Evolutionary conservation across 92 coral and sea anemone genomes (phyloP), one percentile per base, ranked within the genome.

Genomic region (Virgularia gustaviana): DNA sequence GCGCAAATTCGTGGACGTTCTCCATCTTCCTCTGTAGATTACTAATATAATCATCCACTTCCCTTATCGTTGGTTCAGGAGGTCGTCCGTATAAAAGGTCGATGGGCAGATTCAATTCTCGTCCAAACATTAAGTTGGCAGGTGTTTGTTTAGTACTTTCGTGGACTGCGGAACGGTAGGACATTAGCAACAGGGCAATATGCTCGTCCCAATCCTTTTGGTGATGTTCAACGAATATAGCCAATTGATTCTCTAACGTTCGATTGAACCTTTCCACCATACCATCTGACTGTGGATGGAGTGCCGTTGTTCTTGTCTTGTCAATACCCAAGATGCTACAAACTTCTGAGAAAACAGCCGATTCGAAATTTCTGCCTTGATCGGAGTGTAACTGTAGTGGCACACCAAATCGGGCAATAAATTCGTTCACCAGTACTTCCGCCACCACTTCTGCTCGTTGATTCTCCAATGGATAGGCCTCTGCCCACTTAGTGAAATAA

Each of bases 211-310:
- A 70, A 64, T 70, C 70, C 9, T 35, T 42, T 41, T 79, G 78
- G 28, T 79, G 44, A 12, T 70, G 34, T 8, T 53, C 6, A 6
- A 36, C 22, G 24, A 79, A 63, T 43, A 60, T 70, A 12, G 79
- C 27, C 52, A 80, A 43, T 66, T 25, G 36, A 0, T 55, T 24
- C 25, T 63, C 75, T 12, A 80, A 11, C 7, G 75, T 80, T 7
- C 43, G 53, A 42, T 74, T 81, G 67, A 32, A 61, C 22, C 65
- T 29, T 24, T 77, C 82, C 13, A 77, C 73, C 57, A 72, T 78
- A 1, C 79, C 78, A 70, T 79, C 78, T 56, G 71, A 42, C 15
- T 79, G 59, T 34, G 82, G 67, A 41, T 77, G 82, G 24, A 65
- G 36, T 11, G 85, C 47, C 19, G 80, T 73, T 29, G 76, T 74